phyloP scores from a whole-genome alignment of 2,797 vertebrate species.

The Pipistrellus pipistrellus region DNA sequence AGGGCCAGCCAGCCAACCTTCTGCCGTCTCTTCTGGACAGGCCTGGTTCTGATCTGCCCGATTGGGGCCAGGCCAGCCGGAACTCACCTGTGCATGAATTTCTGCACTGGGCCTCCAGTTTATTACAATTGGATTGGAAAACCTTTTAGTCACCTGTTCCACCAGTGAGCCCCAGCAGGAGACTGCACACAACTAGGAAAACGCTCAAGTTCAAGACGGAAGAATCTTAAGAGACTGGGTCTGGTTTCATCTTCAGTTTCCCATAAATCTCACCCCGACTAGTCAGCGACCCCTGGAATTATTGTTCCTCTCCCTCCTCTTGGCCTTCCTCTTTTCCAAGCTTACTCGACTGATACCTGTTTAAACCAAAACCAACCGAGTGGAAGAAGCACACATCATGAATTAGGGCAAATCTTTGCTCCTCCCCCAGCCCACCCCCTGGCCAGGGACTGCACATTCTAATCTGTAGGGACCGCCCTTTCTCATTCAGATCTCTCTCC shows the following conservation, averaged over 20 bases:
- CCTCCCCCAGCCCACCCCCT: not conserved
- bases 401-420: not conserved
- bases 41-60: too few relatives aligned
- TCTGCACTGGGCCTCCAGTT: not conserved
- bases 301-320: not conserved
- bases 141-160: not conserved
- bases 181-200: not conserved
- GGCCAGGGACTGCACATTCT: not conserved
- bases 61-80: too few relatives aligned
- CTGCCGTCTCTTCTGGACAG: too few relatives aligned
- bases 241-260: not conserved
- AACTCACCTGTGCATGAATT: not conserved
- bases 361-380: not conserved
- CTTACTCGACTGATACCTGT: not conserved
- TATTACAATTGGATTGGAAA: constrained; percentile 14
- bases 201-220: not conserved
- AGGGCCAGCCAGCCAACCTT: too few relatives aligned
- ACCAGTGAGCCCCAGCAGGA: not conserved
- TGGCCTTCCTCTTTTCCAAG: not conserved
- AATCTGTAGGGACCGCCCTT: not conserved
- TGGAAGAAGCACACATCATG: not conserved
- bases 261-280: not conserved
- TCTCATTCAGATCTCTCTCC: not conserved
- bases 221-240: not conserved
- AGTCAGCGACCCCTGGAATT: not conserved